phyloP scores from a whole-genome alignment of 2,888 invertebrate genomes.

The Drosophila paramelanica region DNA sequence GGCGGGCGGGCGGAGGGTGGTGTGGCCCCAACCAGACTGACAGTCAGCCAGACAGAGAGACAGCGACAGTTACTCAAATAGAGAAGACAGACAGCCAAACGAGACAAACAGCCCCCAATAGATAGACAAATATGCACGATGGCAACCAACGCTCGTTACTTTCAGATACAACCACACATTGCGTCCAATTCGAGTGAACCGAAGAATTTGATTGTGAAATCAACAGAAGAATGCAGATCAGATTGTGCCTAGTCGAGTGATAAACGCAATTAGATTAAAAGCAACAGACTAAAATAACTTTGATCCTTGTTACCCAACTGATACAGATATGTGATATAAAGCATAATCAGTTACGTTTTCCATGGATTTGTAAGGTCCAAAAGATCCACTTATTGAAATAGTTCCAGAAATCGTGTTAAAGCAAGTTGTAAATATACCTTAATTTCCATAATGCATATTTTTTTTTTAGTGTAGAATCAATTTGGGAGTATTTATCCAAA shows the following conservation, averaged over 20 bases:
- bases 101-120: conserved; percentile 74
- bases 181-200: conserved; percentile 19
- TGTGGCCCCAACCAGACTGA: conserved; percentile 20
- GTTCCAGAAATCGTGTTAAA: too few relatives aligned
- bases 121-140: conserved; percentile 69
- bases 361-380: too few relatives aligned
- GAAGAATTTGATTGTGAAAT: conserved; percentile 54
- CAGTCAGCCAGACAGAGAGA: conserved; percentile 9
- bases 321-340: too few relatives aligned
- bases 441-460: too few relatives aligned
- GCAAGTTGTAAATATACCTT: too few relatives aligned
- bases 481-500: too few relatives aligned
- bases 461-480: too few relatives aligned
- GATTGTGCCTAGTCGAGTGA: conserved; percentile 27
- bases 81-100: conserved; percentile 15
- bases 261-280: neutral
- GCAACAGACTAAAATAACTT: neutral
- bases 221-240: conserved; percentile 19
- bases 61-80: conserved; percentile 5
- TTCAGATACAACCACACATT: conserved; percentile 55
- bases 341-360: too few relatives aligned
- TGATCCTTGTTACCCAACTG: too few relatives aligned
- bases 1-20: neutral
- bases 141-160: conserved; percentile 52
- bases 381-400: too few relatives aligned